Conservation (phyloP, 23 tunicate species). For the Pegea sp. region DNA sequence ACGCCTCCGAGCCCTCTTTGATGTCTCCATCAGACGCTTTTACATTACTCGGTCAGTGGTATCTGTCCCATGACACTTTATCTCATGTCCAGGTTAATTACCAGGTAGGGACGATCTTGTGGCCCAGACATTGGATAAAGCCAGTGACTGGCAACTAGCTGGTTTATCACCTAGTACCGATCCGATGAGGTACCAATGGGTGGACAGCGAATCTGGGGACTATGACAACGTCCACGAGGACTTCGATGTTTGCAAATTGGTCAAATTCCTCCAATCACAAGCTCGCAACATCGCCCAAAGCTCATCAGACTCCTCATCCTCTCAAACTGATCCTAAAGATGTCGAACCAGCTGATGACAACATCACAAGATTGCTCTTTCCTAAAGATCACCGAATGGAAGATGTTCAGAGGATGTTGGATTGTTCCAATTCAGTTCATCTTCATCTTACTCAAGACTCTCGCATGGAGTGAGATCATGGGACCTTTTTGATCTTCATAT, state of each 20-base stretch:
- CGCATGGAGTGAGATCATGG: constrained; percentile 60
- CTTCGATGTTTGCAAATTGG: background rate
- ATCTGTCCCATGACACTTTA: background rate
- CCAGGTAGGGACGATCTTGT: constrained; percentile 58
- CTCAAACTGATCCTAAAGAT: background rate
- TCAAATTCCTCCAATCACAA: background rate
- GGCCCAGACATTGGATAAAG: constrained; percentile 20
- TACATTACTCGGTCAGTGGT: constrained; percentile 29
- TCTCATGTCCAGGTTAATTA: background rate
- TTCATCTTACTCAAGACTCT: constrained; percentile 23
- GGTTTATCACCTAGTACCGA: constrained; percentile 49
- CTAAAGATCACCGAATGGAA: constrained; percentile 76
- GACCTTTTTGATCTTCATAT: too few species aligned
- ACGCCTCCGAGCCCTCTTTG: constrained; percentile 29
- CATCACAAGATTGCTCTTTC: constrained; percentile 61
- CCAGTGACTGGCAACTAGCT: constrained; percentile 39
- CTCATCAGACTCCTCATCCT: background rate
- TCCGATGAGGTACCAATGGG: constrained; percentile 11
- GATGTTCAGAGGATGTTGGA: constrained; percentile 41
- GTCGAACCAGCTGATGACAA: constrained; percentile 26
- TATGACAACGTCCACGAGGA: too few species aligned
- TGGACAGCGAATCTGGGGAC: background rate
- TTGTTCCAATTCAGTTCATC: constrained; percentile 11
- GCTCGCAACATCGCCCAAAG: background rate
- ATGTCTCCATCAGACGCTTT: constrained; percentile 33